Conservation (phyloP, 2,113 vertebrate genomes). For the Hylia prasina region DNA sequence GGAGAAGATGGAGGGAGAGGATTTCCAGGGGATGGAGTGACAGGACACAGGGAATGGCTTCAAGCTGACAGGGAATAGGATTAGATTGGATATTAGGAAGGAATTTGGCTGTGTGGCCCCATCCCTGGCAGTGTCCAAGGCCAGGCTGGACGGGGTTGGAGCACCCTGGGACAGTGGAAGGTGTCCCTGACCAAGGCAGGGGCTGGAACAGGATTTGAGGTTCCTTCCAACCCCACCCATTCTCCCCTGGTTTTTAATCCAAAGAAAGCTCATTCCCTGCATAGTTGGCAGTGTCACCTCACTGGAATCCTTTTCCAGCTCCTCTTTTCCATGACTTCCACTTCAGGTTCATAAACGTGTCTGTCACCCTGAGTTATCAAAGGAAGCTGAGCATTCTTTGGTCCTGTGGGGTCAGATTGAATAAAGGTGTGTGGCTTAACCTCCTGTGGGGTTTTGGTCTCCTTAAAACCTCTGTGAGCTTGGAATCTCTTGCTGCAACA, state of each 20-base stretch:
- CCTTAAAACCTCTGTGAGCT: background rate
- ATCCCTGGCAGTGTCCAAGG: background rate
- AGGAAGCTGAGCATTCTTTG: too few species aligned
- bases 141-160: fast-evolving
- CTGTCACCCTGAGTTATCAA: background rate
- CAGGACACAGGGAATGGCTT: background rate
- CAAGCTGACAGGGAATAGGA: background rate
- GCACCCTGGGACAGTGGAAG: fast-evolving
- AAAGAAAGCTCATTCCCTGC: background rate
- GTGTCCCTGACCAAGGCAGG: background rate
- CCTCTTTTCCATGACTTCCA: background rate
- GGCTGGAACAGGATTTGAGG: background rate
- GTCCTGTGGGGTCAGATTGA: background rate
- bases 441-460: background rate
- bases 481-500: background rate
- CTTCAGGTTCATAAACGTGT: too few species aligned
- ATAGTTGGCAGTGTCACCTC: fast-evolving
- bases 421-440: background rate
- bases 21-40: background rate
- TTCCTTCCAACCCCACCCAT: background rate
- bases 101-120: background rate
- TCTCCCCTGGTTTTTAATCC: too few species aligned
- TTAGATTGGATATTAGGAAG: background rate
- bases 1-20: background rate
- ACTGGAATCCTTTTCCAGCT: background rate